phyloP scores from a whole-genome alignment of 1,140 invertebrate genomes.

The Homarus americanus region DNA sequence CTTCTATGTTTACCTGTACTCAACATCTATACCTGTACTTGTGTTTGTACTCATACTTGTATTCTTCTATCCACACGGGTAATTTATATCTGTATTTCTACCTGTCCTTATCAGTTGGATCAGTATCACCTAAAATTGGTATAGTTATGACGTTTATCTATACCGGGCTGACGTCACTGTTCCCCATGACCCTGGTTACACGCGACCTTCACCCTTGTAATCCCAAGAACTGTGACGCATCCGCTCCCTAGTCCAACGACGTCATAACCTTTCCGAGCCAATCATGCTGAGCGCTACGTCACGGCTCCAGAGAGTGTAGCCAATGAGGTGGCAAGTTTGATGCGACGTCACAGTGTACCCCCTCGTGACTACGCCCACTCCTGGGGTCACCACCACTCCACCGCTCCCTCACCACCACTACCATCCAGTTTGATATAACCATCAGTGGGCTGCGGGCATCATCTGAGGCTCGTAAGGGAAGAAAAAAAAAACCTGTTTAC shows the following conservation, averaged over 20 bases:
- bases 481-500: too few species aligned
- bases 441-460: not conserved
- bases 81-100: too few species aligned
- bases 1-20: too few species aligned
- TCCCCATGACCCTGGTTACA: not conserved
- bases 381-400: not conserved
- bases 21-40: too few species aligned
- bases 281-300: not conserved
- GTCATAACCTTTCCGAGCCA: not conserved
- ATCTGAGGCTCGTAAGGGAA: too few species aligned
- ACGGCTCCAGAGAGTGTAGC: not conserved
- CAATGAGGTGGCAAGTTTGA: not conserved
- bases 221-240: not conserved
- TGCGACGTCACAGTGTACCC: constrained; percentile 1
- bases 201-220: not conserved
- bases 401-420: not conserved
- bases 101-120: too few species aligned
- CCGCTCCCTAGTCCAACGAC: not conserved
- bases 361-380: not conserved
- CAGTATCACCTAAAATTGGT: too few species aligned
- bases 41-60: too few species aligned
- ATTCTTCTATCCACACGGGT: too few species aligned
- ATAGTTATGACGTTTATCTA: too few species aligned
- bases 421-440: not conserved
- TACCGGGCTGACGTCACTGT: not conserved